These are phyloP conservation scores for Strix aluco DNA, from an alignment of 2,113 vertebrate species.

Conservation along the genomic window DNA sequence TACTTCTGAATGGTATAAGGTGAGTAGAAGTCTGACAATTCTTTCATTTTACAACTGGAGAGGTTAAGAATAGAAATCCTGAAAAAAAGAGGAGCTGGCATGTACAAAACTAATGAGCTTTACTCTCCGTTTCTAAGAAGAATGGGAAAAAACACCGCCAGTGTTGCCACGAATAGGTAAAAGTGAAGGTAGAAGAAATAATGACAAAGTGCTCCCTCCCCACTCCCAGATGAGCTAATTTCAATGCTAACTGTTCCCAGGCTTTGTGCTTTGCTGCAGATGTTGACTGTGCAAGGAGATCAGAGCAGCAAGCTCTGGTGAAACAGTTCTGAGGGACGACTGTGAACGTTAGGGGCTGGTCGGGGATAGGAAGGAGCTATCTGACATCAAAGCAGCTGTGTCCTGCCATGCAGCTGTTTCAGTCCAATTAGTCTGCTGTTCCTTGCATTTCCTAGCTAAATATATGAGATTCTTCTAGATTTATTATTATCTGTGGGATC, in stretches of 20 bases:
- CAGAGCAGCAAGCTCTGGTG: background rate
- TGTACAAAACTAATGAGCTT: background rate
- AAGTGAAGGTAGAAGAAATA: background rate
- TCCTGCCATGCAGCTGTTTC: background rate
- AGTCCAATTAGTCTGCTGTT: background rate
- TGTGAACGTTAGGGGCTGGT: background rate
- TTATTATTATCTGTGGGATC: background rate
- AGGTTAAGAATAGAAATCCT: constrained; percentile 22
- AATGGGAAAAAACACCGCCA: background rate
- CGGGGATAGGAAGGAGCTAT: background rate
- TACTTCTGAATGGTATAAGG: background rate
- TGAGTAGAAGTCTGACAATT: background rate
- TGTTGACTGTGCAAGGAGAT: background rate
- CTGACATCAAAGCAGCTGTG: background rate
- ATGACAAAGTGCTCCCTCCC: background rate
- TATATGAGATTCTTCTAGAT: background rate
- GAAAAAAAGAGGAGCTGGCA: background rate
- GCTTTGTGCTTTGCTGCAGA: background rate
- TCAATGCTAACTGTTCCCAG: background rate
- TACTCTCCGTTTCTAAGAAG: background rate
- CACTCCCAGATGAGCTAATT: background rate
- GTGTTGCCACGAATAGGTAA: background rate
- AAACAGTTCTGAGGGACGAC: background rate
- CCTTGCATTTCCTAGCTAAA: background rate
- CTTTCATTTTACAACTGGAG: background rate